Conservation (phyloP, 2,888 invertebrate genomes). For the Alloscopus bannaensis region DNA sequence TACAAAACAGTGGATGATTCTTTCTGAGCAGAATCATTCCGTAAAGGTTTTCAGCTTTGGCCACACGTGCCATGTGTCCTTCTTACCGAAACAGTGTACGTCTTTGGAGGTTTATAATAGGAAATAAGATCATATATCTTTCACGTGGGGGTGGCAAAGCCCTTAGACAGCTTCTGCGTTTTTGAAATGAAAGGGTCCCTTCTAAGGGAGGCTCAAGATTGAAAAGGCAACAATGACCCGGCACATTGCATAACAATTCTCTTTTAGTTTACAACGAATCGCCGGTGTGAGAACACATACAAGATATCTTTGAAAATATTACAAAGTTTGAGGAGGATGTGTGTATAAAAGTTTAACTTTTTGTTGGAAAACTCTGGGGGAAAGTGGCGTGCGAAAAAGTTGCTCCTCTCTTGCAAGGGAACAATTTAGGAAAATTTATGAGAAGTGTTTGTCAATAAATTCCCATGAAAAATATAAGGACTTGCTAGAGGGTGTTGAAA, state of each 20-base stretch:
- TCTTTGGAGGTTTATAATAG: constrained; percentile 17
- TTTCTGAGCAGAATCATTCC: too few species aligned
- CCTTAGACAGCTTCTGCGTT: neutral
- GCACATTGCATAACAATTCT: constrained; percentile 14
- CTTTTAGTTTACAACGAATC: constrained; percentile 35
- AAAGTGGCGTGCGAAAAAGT: too few species aligned
- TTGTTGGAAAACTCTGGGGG: neutral
- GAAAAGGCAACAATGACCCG: constrained; percentile 44
- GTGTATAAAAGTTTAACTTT: neutral
- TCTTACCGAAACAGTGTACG: constrained; percentile 16
- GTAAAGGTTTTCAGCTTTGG: neutral
- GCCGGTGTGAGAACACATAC: constrained; percentile 31
- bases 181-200: neutral
- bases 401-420: neutral
- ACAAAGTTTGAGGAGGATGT: too few species aligned
- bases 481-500: neutral
- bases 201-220: neutral
- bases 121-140: neutral
- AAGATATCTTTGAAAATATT: neutral
- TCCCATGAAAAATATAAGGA: too few species aligned
- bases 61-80: constrained; percentile 65
- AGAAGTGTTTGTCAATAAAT: neutral
- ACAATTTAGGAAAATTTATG: neutral
- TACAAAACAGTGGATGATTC: too few species aligned
- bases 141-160: neutral